Percentiles rank a stretch among this genome's conserved stretches.
These are phyloP conservation scores for Xiphorhynchus elegans DNA, from an alignment of 2,113 vertebrate genomes.

Conservation along the genomic window DNA sequence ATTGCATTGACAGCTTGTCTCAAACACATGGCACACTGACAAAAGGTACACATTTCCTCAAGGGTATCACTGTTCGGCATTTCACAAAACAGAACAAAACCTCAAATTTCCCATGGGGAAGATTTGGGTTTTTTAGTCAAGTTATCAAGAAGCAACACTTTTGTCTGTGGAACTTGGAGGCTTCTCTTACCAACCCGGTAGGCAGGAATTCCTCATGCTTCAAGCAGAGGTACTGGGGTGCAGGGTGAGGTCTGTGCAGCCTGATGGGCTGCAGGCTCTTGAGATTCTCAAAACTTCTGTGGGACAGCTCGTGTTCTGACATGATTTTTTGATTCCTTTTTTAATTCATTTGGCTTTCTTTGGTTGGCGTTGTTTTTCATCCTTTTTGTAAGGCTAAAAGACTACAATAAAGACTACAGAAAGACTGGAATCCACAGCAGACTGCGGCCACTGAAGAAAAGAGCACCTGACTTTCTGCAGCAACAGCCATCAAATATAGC, in stretches of 20 bases:
- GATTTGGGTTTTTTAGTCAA: neutral
- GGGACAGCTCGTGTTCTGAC: neutral
- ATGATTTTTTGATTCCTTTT: neutral
- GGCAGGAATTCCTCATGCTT: neutral
- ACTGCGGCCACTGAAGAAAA: neutral
- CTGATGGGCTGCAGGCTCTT: neutral
- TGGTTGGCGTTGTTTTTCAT: neutral
- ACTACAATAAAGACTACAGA: neutral
- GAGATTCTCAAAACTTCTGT: neutral
- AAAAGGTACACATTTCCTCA: conserved; percentile 36
- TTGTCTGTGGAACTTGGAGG: neutral
- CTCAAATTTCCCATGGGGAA: neutral
- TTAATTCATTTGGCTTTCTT: neutral
- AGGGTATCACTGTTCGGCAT: neutral
- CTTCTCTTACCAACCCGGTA: neutral
- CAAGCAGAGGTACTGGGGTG: neutral
- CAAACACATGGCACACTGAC: neutral
- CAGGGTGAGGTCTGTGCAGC: neutral
- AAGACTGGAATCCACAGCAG: neutral
- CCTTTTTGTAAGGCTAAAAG: neutral
- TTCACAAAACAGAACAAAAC: conserved; percentile 32
- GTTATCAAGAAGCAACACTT: neutral
- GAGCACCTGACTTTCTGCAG: neutral
- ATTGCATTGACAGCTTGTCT: conserved; percentile 2
- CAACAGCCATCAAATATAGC: neutral